Percentiles rank a stretch among this genome's conserved stretches.
Evolutionary conservation across 1,140 invertebrate species (phyloP).

Genomic region (Aphelenchoides fujianensis): DNA sequence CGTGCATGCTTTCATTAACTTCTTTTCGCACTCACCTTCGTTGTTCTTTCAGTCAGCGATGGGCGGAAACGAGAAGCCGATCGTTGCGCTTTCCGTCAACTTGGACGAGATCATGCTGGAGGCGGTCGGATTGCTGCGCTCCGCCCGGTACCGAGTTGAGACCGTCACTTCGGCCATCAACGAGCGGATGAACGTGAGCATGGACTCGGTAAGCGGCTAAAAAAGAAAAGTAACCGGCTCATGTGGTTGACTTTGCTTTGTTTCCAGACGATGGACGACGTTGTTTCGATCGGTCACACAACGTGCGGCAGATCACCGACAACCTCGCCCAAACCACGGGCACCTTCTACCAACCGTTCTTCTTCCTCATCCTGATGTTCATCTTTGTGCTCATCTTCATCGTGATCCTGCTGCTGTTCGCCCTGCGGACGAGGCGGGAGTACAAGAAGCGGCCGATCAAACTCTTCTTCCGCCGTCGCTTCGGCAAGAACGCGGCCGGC

Average conservation of each 20-base stretch:
- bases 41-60: too few relatives aligned
- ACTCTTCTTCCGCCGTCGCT: background rate
- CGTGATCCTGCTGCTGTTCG: background rate
- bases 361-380: constrained; percentile 4
- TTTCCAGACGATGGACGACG: constrained; percentile 6
- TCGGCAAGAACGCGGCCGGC: background rate
- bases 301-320: background rate
- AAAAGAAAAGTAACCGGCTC: too few relatives aligned
- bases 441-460: constrained; percentile 21
- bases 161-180: background rate
- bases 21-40: too few relatives aligned
- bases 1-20: too few relatives aligned
- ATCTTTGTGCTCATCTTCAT: constrained; percentile 3
- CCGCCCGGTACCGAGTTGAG: background rate
- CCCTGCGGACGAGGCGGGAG: background rate
- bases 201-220: constrained; percentile 16
- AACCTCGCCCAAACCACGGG: constrained; percentile 12
- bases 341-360: constrained; percentile 10
- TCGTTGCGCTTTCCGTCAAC: background rate
- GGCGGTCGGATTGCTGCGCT: background rate
- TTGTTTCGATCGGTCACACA: constrained; percentile 3
- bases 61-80: background rate
- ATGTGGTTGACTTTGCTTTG: too few relatives aligned
- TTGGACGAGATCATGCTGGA: constrained; percentile 13
- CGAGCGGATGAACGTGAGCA: background rate